Base-by-base conservation (phyloP, 1,140 invertebrate species). In the Cheumatopsyche charites region DNA sequence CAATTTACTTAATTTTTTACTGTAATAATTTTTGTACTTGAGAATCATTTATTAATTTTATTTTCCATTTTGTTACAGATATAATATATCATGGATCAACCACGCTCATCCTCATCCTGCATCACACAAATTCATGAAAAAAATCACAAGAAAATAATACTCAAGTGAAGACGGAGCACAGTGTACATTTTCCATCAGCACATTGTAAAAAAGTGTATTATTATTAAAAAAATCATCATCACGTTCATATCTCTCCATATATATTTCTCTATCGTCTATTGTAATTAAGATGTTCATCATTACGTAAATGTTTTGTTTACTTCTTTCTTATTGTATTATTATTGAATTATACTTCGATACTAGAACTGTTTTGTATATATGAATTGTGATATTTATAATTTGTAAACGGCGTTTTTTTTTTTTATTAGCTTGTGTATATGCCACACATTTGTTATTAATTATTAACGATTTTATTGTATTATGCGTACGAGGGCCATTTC, bases 301-400 rank as follows among this genome's bases (percentile, higher is more conserved):
- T n/a, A n/a, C n/a, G n/a, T n/a, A n/a, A n/a, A n/a, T 52, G 23
- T 52, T 52, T 45, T 45, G 13, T 11, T 49, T 49, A 49, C 15
- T 49, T 11, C 15, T 49, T 9, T 49, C 23, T 52, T 15, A 52
- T 52, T 15, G 17, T 42, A 6, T 42, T 42, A 42, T 42, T 5
- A 42, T 6, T 42, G 41, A 42, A 42, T 52, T 4, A 58, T 58
- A 58, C 55, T 58, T 58, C 23, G 55, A 23, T 58, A 47, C 43
- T 47, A 47, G 43, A 47, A 58, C 55, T 58, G 23, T 26, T 58
- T 58, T 58, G 55, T 58, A 58, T 58, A 58, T 58, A 58, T 21
- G 15, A 58, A 58, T 36, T 58, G 55, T 58, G 55, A 58, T 58
- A 58, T 58, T 23, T 58, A 58, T 21, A 21, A 58, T 21, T 58